Conservation (phyloP, 1,140 invertebrate genomes). For the Bombus difficillimus region DNA sequence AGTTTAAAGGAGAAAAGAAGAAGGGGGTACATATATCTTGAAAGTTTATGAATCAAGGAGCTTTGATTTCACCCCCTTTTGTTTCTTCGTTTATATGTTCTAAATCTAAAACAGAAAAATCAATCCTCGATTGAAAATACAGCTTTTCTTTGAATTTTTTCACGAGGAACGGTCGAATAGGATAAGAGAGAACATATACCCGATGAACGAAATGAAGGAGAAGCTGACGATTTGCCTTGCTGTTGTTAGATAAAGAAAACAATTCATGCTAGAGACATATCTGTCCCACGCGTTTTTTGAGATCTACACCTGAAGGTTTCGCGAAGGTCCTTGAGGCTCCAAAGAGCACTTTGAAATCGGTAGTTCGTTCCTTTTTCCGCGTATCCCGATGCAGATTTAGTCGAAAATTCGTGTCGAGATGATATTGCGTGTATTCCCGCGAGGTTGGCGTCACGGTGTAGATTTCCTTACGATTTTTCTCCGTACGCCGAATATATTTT, state of each 20-base stretch:
- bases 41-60: not conserved
- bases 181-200: not conserved
- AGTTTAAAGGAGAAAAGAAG: not conserved
- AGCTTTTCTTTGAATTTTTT: not conserved
- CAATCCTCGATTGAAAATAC: not conserved
- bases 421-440: slow-evolving; percentile 19
- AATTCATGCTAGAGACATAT: slow-evolving; percentile 48
- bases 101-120: not conserved
- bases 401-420: not conserved
- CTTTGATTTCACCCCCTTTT: not conserved
- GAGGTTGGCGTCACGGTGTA: not conserved
- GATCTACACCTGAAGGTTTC: not conserved
- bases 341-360: slow-evolving; percentile 51
- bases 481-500: slow-evolving; percentile 17
- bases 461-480: not conserved
- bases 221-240: slow-evolving; percentile 20
- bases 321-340: not conserved
- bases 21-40: not conserved
- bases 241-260: slow-evolving; percentile 17
- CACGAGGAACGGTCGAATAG: not conserved
- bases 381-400: slow-evolving; percentile 23
- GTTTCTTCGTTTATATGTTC: not conserved
- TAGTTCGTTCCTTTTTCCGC: slow-evolving; percentile 64
- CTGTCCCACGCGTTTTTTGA: slow-evolving; percentile 27
- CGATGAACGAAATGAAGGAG: not conserved